Base-by-base conservation (phyloP, 2,888 invertebrate species). In the Argyra leucocephala region DNA sequence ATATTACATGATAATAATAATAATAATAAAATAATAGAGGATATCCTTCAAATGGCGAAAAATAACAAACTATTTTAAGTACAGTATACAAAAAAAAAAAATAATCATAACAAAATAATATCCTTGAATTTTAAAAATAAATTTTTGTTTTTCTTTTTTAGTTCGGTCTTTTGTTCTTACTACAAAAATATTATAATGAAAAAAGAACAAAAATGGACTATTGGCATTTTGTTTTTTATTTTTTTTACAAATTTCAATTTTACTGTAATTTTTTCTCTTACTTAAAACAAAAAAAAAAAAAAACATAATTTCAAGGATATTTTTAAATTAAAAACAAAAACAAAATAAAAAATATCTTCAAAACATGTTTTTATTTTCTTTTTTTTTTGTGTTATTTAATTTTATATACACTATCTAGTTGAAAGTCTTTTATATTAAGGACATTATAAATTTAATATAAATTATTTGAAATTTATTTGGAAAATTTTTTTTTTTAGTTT, bases 61-160 rank as follows among this genome's bases (percentile, higher is more conserved):
- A 48, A 48, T 12, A 15, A 18, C 48, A 5, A 15, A 48, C 48
- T 48, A 48, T 48, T 48, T 48, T 18, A 48, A 48, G 48, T 48
- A 6, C 15, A 31, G 18, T 48, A 48, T 48, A n/a, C 48, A 15
- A 18, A 48, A 3, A 18, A 37, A 37, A 37, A 15, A 48, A 48
- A 48, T 12, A 18, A 18, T 48, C 18, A 48, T 48, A 48, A 18
- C 5, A 18, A 48, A 48, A n/a, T n/a, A n/a, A n/a, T n/a, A 48
- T 12, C 48, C 48, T 48, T 48, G 48, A 48, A 48, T 48, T 48
- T 48, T 48, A 48, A 48, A 48, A 48, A 48, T 48, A 48, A n/a
- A 18, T 48, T 48, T 48, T n/a, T 18, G n/a, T 48, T 48, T 48
- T 48, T 48, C 48, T 48, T 48, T 18, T n/a, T 18, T 15, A 48